A percentile compares a stretch with the other conserved stretches of the same genome.
Evolutionary conservation across 37 sponge, comb jelly and placozoan species (phyloP).

Genomic region (Tethya wilhelma): DNA sequence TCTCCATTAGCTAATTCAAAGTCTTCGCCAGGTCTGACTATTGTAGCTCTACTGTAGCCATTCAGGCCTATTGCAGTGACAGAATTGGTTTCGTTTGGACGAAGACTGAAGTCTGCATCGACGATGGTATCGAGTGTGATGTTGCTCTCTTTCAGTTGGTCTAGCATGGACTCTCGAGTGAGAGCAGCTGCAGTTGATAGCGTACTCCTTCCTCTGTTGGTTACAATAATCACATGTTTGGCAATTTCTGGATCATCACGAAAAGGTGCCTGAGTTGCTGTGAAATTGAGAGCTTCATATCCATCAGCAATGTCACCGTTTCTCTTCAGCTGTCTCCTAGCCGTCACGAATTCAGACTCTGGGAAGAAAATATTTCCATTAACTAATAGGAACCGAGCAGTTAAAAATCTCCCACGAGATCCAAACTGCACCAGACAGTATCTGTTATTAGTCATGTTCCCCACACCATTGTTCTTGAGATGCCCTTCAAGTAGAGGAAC

Average conservation of each 20-base stretch:
- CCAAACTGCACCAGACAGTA: slow-evolving; percentile 64
- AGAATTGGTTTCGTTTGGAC: not conserved
- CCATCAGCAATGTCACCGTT: slow-evolving; percentile 37
- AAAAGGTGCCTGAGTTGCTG: slow-evolving; percentile 37
- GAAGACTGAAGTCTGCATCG: not conserved
- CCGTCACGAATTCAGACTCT: not conserved
- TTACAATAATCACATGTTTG: slow-evolving; percentile 18
- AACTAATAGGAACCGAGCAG: slow-evolving; percentile 10
- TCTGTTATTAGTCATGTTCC: slow-evolving; percentile 2
- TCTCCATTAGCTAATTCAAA: not conserved
- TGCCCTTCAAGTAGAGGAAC: slow-evolving; percentile 22
- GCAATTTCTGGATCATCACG: slow-evolving; percentile 10
- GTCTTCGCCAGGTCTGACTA: not conserved
- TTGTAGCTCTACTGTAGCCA: not conserved
- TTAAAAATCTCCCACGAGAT: not conserved
- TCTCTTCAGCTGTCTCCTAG: slow-evolving; percentile 21
- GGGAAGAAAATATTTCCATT: slow-evolving; percentile 30
- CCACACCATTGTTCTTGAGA: not conserved
- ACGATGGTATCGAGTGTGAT: slow-evolving; percentile 20
- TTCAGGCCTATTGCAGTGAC: slow-evolving; percentile 28
- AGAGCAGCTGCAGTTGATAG: not conserved
- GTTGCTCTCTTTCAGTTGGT: not conserved
- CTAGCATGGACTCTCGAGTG: slow-evolving; percentile 2
- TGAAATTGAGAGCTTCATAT: slow-evolving; percentile 42
- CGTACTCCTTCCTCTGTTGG: slow-evolving; percentile 20